These are phyloP conservation scores for Aurelia sp. DNA, from an alignment of 30 jellyfish, hydroid and myxozoan genomes.

Conservation along the genomic window DNA sequence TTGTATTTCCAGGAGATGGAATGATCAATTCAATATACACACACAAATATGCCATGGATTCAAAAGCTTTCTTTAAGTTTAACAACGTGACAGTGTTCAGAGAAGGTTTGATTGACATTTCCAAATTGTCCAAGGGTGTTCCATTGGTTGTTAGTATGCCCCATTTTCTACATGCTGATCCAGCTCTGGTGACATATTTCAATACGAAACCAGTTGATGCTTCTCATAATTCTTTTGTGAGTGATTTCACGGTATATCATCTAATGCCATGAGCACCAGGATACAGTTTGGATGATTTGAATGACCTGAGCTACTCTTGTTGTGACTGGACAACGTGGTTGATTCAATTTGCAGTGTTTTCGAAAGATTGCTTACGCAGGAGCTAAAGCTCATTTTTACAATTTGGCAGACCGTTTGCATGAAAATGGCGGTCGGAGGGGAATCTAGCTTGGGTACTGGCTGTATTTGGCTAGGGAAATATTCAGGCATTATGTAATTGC, in stretches of 20 bases:
- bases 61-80: conserved; percentile 2
- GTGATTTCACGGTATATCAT: not conserved
- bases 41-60: conserved; percentile 39
- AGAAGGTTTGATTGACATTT: conserved; percentile 58
- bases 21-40: conserved; percentile 11
- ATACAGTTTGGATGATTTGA: too few species aligned
- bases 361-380: too few species aligned
- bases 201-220: conserved; percentile 56
- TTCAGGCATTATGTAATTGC: too few species aligned
- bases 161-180: conserved; percentile 67
- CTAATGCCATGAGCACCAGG: too few species aligned
- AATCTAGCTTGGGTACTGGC: too few species aligned
- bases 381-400: too few species aligned
- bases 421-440: too few species aligned
- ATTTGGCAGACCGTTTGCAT: too few species aligned
- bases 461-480: too few species aligned
- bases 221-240: conserved; percentile 42
- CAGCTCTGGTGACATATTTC: conserved; percentile 18
- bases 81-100: conserved; percentile 58
- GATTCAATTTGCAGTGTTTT: too few species aligned
- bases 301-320: too few species aligned
- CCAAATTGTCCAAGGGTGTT: conserved; percentile 2
- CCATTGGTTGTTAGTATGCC: conserved; percentile 75
- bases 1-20: conserved; percentile 11
- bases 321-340: too few species aligned